Base-by-base conservation (phyloP, 2,797 vertebrate genomes). In the Lutjanus campechanus region DNA sequence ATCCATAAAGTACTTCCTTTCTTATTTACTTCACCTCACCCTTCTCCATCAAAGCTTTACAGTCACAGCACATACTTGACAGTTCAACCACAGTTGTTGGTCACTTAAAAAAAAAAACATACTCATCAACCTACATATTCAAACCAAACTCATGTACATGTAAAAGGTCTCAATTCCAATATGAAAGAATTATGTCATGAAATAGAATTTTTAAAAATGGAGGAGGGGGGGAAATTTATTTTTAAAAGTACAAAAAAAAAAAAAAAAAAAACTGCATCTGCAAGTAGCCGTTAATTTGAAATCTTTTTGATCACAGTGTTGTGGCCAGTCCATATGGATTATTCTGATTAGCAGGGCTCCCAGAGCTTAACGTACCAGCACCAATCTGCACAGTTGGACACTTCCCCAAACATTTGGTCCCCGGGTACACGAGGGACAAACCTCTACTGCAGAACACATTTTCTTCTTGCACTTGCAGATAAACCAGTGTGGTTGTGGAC, bases 11-110 rank as follows among this genome's bases (percentile, higher is more conserved):
- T 59, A 12, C 66, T 61, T 59, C 19, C 8, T 66, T 68, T 69
- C 71, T 46, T 65, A 25, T 74, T 81, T 36, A 59, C 46, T 11
- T 55, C 73, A 19, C 61, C 43, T 66, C 72, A 8, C 56, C 40
- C 12, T 53, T 64, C 79, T 69, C 62, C 46, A 17, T 60, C 88
- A 15, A 70, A 69, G 63, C 76, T 79, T 73, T 59, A 84, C 88
- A 85, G 84, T 88, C 77, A 56, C 77, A 85, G 68, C 83, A 85
- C 88, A 87, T 71, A 80, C 84, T 81, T 66, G 46, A 77, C 74
- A 69, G 69, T 67, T 90, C 81, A 92, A 89, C 90, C 94, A 92
- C 90, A 93, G 90, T 82, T 90, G 89, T 92, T 91, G 94, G 93
- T 93, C 86, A 79, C 88, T 91, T 89, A 56, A 59, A 82, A 61